These are phyloP conservation scores for Phlogophora meticulosa DNA, from an alignment of 2,888 invertebrate genomes.

Conservation along the genomic window DNA sequence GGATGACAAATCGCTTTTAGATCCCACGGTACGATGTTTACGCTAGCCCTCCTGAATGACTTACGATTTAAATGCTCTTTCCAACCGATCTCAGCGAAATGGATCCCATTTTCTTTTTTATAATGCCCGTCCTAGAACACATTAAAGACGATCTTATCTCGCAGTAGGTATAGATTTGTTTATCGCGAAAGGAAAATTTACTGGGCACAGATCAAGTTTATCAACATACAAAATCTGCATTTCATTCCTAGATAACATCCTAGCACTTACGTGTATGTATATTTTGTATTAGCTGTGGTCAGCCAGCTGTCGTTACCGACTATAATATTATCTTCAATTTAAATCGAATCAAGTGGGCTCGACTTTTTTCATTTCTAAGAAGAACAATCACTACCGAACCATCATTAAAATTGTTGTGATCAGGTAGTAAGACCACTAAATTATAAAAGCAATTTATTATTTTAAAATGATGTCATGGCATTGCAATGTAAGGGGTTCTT, in stretches of 20 bases:
- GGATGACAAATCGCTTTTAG: constrained; percentile 88
- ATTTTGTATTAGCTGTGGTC: constrained; percentile 51
- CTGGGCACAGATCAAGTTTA: constrained; percentile 41
- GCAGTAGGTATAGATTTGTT: constrained; percentile 28
- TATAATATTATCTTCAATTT: constrained; percentile 61
- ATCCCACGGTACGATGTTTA: constrained; percentile 78
- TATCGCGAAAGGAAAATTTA: constrained; percentile 39
- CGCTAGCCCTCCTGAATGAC: constrained; percentile 75
- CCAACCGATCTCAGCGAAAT: constrained; percentile 62
- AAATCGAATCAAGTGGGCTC: constrained; percentile 57
- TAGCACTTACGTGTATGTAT: constrained; percentile 51
- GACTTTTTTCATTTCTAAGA: constrained; percentile 63
- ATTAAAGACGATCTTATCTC: constrained; percentile 47
- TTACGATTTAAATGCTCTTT: constrained; percentile 76
- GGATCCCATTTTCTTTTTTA: constrained; percentile 62
- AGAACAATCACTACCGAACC: constrained; percentile 62
- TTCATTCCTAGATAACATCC: constrained; percentile 58
- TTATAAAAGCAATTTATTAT: constrained; percentile 61
- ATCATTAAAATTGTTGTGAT: constrained; percentile 63
- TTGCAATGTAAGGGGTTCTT: constrained; percentile 15
- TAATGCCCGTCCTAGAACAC: constrained; percentile 48
- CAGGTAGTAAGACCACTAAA: constrained; percentile 63
- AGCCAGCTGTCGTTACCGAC: constrained; percentile 45
- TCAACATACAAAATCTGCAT: constrained; percentile 52
- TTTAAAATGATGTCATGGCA: constrained; percentile 59